Evolutionary conservation across 2,797 vertebrate genomes (phyloP), one percentile per base, ranked within the genome.

Genomic region (Odontamblyopus rebecca): DNA sequence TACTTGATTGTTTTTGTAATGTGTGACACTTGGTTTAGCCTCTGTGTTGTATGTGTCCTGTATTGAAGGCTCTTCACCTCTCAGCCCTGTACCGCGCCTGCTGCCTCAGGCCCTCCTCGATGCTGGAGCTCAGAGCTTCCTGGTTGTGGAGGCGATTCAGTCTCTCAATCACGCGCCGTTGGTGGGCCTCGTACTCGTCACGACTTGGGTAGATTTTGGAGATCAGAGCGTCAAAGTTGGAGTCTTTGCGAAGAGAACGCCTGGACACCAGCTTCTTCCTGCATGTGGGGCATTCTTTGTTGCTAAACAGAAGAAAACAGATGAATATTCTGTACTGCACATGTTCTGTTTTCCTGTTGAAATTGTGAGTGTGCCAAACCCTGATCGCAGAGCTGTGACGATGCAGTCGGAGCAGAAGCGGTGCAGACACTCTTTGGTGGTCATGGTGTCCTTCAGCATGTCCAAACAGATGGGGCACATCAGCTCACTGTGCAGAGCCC

Each of bases 401-500:
- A 97, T 97, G 77, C 96, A 97, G 83, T 97, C 95, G 0, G 95
- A 96, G 89, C 96, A 97, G 90, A 97, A 97, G 57, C 96, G 94
- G 74, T 97, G 96, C 23, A 97, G 93, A 82, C 96, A 97, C 89
- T 97, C 96, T 89, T 97, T 97, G 91, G 96, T 97, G 30, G 96
- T 97, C 96, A 97, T 97, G 3, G 96, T 97, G 87, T 97, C 96
- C 87, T 97, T 97, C 80, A 97, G 89, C 96, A 97, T 97, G 91
- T 97, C 96, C 89, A 97, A 88, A 82, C 96, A 97, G 89, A 97
- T 97, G 70, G 96, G 96, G 81, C 96, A 97, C 96, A 97, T 96
- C 70, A 97, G 93, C 86, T 97, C 96, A 0, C 95, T 96, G 86
- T 97, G 96, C 69, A 97, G 94, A 1, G 94, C 95, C 66, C 96